phyloP scores from a whole-genome alignment of 2,113 vertebrate species.

The Oncorhynchus tshawytscha region DNA sequence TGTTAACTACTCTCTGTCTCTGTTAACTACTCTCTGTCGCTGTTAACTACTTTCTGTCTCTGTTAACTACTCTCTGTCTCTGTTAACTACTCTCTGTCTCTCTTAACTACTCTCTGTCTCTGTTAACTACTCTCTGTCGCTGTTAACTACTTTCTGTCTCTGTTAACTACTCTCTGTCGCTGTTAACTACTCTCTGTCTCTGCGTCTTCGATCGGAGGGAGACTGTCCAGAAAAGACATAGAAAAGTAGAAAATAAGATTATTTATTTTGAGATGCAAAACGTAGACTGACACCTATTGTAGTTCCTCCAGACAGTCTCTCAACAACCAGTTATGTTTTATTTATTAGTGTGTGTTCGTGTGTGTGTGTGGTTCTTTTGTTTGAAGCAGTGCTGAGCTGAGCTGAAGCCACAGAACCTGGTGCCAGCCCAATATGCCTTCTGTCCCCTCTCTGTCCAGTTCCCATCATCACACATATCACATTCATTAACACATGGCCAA shows the following conservation, averaged over 20 bases:
- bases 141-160: no score
- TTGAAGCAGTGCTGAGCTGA: not conserved
- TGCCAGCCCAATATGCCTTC: no score
- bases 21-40: no score
- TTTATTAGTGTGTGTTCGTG: not conserved
- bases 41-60: no score
- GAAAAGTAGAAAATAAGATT: slow-evolving; percentile 31
- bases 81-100: no score
- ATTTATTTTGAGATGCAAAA: slow-evolving; percentile 45
- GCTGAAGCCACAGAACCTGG: no score
- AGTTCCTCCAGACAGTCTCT: not conserved
- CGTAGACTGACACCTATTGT: slow-evolving; percentile 34
- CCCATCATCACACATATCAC: not conserved
- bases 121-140: no score
- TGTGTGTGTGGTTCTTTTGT: not conserved
- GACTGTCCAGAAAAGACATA: not conserved
- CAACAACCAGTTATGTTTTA: not conserved
- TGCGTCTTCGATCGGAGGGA: not conserved
- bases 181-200: slow-evolving; percentile 3
- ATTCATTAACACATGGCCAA: not conserved
- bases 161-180: not conserved
- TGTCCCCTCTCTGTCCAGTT: not conserved
- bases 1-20: no score
- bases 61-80: no score
- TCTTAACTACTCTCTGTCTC: no score